Evolutionary conservation across 2,797 vertebrate species (phyloP), one percentile per base, ranked within the genome.

Genomic region (Pipistrellus nathusii): DNA sequence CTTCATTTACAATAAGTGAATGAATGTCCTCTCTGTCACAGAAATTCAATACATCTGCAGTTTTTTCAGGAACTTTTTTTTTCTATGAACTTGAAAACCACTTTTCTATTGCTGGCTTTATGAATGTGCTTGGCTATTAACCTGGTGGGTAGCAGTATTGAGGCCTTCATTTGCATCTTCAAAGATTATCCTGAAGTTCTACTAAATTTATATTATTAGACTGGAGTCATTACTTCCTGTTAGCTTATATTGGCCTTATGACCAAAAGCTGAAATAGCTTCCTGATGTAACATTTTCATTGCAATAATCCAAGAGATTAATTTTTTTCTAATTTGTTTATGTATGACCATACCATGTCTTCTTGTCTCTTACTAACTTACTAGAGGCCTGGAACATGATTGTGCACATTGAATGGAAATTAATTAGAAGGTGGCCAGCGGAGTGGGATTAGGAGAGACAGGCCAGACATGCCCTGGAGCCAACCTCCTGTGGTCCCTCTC

Each of bases 221-320:
- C 20, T 17, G 18, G 66, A 0, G 0, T 62, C 6, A 44, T 88
- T 72, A 81, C 84, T 75, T 86, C 8, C 93, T 96, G 35, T 35
- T 71, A 30, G 57, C 48, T 81, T 94, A 59, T 55, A 53, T 25
- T 91, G 11, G 55, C 30, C 38, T 44, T 38, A 77, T 32, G n/a
- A 46, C 46, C 27, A 64, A 85, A 96, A 81, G 11, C 38, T 92
- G 32, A 85, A 90, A 44, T 35, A 46, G 7, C 48, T 88, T 85
- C 25, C 38, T 87, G 48, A 62, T 30, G 27, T 46, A 71, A 81
- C 17, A 8, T 46, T 87, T 80, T 44, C 23, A 57, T 91, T 93
- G 93, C 53, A 90, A 55, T 88, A 92, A 93, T 68, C 23, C 17
- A 48, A 27, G 62, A 72, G 4, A 14, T 86, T 77, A 6, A 14